Evolutionary conservation across 2,113 vertebrate species (phyloP).

Genomic region (Nymphicus hollandicus): DNA sequence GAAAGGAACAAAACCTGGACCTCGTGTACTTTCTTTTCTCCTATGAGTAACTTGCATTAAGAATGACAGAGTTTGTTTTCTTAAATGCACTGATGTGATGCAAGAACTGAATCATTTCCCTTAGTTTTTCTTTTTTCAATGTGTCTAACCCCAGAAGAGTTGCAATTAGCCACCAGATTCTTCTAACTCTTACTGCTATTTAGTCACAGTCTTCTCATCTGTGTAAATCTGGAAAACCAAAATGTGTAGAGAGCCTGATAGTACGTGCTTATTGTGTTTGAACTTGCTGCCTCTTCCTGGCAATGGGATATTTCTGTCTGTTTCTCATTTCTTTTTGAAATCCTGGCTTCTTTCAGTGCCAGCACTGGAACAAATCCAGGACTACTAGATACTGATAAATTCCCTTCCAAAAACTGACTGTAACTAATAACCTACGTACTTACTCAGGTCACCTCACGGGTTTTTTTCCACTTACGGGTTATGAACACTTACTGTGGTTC

Average conservation of each 20-base stretch:
- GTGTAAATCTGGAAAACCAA: background rate
- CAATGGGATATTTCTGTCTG: background rate
- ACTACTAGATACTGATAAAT: background rate
- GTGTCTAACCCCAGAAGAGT: background rate
- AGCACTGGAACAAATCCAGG: background rate
- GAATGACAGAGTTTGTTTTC: background rate
- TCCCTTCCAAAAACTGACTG: background rate
- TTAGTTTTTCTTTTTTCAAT: background rate
- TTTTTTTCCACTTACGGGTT: background rate
- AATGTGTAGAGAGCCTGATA: background rate
- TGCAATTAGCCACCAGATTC: background rate
- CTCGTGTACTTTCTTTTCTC: background rate
- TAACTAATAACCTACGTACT: background rate
- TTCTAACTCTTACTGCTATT: background rate
- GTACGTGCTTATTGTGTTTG: background rate
- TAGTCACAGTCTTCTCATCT: background rate
- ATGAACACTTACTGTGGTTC: background rate
- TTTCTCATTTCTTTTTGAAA: background rate
- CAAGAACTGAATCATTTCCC: constrained; percentile 3
- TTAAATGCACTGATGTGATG: background rate
- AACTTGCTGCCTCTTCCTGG: background rate
- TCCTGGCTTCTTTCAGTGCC: background rate
- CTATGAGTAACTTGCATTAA: background rate
- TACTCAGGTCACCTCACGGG: fast-evolving
- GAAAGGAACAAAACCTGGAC: background rate